Evolutionary conservation across 2,113 vertebrate species (phyloP).

Genomic region (Pogona vitticeps): DNA sequence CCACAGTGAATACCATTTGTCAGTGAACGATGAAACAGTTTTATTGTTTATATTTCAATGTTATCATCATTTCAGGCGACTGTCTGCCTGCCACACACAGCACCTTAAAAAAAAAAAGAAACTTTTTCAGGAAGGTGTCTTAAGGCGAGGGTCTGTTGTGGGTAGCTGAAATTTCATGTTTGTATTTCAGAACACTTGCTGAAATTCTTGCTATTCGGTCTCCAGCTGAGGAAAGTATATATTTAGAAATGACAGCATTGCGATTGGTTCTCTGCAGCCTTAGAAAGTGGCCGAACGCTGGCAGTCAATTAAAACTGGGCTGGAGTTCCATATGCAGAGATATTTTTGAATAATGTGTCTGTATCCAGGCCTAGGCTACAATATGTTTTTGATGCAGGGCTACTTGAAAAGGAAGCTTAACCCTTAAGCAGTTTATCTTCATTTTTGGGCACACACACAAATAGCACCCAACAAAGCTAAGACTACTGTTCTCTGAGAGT

Average conservation of each 20-base stretch:
- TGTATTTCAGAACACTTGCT: conserved; percentile 66
- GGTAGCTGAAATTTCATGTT: conserved; percentile 62
- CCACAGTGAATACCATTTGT: conserved; percentile 64
- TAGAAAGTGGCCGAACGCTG: conserved; percentile 75
- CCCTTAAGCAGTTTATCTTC: conserved; percentile 72
- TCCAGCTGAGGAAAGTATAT: conserved; percentile 63
- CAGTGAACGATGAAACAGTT: conserved; percentile 66
- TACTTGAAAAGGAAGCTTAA: conserved; percentile 78
- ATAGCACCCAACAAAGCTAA: conserved; percentile 23
- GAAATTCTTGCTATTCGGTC: conserved; percentile 65
- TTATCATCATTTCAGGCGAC: conserved; percentile 51
- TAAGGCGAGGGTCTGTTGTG: conserved; percentile 54
- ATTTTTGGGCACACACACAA: conserved; percentile 62
- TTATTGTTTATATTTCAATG: conserved; percentile 59
- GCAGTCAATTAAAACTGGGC: conserved; percentile 79
- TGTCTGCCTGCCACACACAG: conserved; percentile 43
- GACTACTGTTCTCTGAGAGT: neutral
- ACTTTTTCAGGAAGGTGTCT: conserved; percentile 52
- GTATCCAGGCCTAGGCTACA: conserved; percentile 61
- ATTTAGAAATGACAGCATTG: conserved; percentile 71
- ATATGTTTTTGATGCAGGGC: conserved; percentile 80
- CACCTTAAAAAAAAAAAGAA: neutral
- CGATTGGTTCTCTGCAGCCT: conserved; percentile 69
- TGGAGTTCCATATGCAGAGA: conserved; percentile 74
- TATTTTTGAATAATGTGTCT: conserved; percentile 74